These are phyloP conservation scores for Liposcelis brunnea DNA, from an alignment of 2,888 invertebrate species.

Conservation along the genomic window DNA sequence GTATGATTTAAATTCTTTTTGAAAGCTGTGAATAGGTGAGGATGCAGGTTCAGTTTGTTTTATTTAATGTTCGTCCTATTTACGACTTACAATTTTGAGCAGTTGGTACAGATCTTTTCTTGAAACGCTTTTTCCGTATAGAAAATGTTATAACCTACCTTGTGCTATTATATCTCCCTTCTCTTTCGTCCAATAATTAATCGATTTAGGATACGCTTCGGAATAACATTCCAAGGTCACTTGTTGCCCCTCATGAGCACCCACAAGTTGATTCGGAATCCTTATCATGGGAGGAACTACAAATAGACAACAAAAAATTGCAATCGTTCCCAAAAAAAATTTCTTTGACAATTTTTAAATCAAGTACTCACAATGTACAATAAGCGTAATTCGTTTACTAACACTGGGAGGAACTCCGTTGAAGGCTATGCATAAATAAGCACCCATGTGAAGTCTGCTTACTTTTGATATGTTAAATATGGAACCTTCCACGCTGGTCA, in stretches of 20 bases:
- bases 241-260: conserved; percentile 31
- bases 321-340: neutral
- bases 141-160: conserved; percentile 27
- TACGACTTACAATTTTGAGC: too few species aligned
- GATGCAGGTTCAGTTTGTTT: too few species aligned
- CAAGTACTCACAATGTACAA: conserved; percentile 54
- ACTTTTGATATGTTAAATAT: conserved; percentile 49
- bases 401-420: conserved; percentile 77
- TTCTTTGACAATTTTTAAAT: too few species aligned
- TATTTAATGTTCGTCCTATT: too few species aligned
- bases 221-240: conserved; percentile 35
- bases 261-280: conserved; percentile 36
- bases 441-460: conserved; percentile 61
- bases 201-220: conserved; percentile 37
- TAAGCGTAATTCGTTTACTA: conserved; percentile 72
- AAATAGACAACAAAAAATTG: conserved; percentile 11
- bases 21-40: too few species aligned
- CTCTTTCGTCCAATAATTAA: conserved; percentile 38
- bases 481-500: conserved; percentile 33
- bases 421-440: conserved; percentile 64
- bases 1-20: too few species aligned
- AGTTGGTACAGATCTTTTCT: too few species aligned
- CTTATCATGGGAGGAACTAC: conserved; percentile 38
- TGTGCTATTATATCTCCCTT: conserved; percentile 34
- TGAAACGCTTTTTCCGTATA: too few species aligned